Evolutionary conservation across 2,797 vertebrate genomes (phyloP), one percentile per base, ranked within the genome.

Genomic region (Neomorphus geoffroyi): DNA sequence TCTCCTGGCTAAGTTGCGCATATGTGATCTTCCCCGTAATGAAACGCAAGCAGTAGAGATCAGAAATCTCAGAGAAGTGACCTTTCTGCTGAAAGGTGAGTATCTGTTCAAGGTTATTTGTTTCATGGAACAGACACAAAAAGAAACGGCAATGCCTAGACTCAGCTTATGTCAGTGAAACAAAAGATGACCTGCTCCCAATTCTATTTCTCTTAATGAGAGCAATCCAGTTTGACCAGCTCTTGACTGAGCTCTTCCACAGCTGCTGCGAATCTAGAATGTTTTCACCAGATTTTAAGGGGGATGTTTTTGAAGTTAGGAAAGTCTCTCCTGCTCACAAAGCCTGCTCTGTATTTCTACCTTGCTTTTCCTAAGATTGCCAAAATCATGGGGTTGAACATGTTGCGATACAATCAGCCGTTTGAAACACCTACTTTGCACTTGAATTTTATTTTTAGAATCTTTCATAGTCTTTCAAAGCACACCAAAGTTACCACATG

Each of bases 371-470:
- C 75, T 4, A 23, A 90, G 46, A 83, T 10, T 86, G 53, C 21
- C 67, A 62, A 70, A 94, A 60, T 35, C 58, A 78, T 4, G 1
- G 70, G 86, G 26, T 26, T 66, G 45, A 92, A 70, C 17, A 30
- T 50, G 58, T 69, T 88, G 79, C 64, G 75, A 87, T 41, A 27
- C 33, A 67, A 78, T 70, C 65, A 71, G 60, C 61, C 46, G 46
- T 70, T 43, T 73, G 46, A 88, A 79, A 39, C 11, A 0, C 22
- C 27, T 50, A 69, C 60, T 86, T 73, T 95, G 32, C 60, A 66
- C 62, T 69, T 70, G 6, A 53, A 81, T 75, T 83, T 88, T 69
- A 85, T 83, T 96, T 95, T 95, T 85, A 75, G 80, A 62, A 46
- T 45, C 51, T 81, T 78, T 48, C 56, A 26, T 9, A 48, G 51